Percentiles rank a stretch among this genome's conserved stretches.
phyloP scores from a whole-genome alignment of 2,113 vertebrate genomes.

The Ophiodon elongatus region DNA sequence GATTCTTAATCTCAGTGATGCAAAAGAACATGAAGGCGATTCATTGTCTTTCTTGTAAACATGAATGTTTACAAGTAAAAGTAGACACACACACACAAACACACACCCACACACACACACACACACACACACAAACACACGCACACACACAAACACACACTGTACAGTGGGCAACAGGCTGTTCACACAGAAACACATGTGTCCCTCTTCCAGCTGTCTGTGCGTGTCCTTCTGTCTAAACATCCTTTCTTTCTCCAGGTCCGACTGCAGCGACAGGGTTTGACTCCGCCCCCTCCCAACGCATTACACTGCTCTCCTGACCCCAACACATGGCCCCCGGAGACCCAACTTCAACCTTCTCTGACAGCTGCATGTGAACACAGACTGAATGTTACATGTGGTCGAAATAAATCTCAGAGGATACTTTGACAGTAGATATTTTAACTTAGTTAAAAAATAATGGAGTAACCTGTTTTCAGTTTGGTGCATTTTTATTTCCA shows the following conservation, averaged over 20 bases:
- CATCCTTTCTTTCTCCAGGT: slow-evolving; percentile 41
- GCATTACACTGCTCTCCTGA: slow-evolving; percentile 35
- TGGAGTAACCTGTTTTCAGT: not conserved
- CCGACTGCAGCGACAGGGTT: slow-evolving; percentile 30
- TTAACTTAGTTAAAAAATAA: not conserved
- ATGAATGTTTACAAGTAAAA: not conserved
- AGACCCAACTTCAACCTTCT: slow-evolving; percentile 40
- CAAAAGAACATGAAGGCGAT: not conserved
- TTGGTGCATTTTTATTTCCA: not conserved
- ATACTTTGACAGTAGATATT: not conserved
- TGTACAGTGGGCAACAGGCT: slow-evolving; percentile 22
- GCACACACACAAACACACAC: slow-evolving; percentile 5
- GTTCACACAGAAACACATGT: not conserved
- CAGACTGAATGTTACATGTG: slow-evolving; percentile 18
- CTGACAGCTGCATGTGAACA: slow-evolving; percentile 53
- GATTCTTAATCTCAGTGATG: not conserved
- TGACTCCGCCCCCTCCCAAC: slow-evolving; percentile 3
- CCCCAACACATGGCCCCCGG: slow-evolving; percentile 45
- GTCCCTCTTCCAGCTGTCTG: slow-evolving; percentile 54
- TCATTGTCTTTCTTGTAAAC: no score
- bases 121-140: not conserved
- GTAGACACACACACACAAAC: not conserved
- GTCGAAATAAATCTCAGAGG: not conserved
- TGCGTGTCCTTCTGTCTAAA: slow-evolving; percentile 42
- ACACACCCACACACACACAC: slow-evolving; percentile 3